Base-by-base conservation (phyloP, 2,113 vertebrate genomes). In the Hemicordylus capensis region DNA sequence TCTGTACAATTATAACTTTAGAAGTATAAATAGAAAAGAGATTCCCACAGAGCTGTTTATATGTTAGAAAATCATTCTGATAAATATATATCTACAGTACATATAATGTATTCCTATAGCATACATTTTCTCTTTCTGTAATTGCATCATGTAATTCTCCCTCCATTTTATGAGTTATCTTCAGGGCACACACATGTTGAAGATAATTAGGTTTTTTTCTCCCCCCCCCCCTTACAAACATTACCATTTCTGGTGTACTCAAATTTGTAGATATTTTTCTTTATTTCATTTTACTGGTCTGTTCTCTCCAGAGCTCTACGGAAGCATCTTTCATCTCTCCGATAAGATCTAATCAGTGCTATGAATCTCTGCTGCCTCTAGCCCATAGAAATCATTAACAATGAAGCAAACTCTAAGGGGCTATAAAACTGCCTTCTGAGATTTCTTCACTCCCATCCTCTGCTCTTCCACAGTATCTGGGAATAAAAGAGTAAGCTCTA, bases 11-110 rank as follows among this genome's bases (percentile, higher is more conserved):
- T 64, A 67, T 44, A 44, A 61, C 12, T 14, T 67, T 46, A 67
- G 22, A 76, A 46, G 8, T 44, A 39, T 73, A 80, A 81, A 88
- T 79, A 64, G 61, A 85, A 31, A 42, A 80, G 58, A 78, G 67
- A 58, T 87, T 78, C 76, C 82, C 81, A 77, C 17, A 59, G 75
- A 79, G 64, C 59, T 75, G 69, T 46, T 91, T 87, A 70, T 61
- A 82, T 85, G 69, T 76, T 73, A 85, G n/a, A 69, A 84, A 86
- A 88, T 83, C 58, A 80, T 80, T 86, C 70, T 83, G 79, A 77
- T 88, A 86, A 83, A 88, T 83, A 88, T 79, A 83, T 90, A 81
- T n/a, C n/a, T 54, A 54, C 12, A 54, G 48, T 76, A 37, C 4
- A 69, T 26, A 61, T 61, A n/a, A 58, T 84, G 78, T 84, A 86